These are phyloP conservation scores for Calidris pygmaea DNA, from an alignment of 2,113 vertebrate genomes.

Conservation along the genomic window DNA sequence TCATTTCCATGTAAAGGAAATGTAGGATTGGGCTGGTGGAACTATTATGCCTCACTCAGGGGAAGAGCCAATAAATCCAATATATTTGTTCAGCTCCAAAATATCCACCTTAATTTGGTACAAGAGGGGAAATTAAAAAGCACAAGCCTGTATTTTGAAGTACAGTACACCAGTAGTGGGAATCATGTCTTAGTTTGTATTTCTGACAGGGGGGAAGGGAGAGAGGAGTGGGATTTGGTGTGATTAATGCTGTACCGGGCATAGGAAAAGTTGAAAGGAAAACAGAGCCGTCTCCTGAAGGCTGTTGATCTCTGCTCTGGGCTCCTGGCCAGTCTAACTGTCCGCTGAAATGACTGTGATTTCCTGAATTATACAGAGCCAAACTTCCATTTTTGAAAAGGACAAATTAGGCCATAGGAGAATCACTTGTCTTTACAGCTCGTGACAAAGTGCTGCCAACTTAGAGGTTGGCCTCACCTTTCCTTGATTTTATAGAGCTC, in stretches of 20 bases:
- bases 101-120: slow-evolving; percentile 29
- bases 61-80: slow-evolving; percentile 21
- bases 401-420: slow-evolving; percentile 56
- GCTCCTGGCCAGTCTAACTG: slow-evolving; percentile 34
- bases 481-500: slow-evolving; percentile 59
- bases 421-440: slow-evolving; percentile 45
- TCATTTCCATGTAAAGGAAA: slow-evolving; percentile 41
- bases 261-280: background rate
- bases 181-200: background rate
- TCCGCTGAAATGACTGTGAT: slow-evolving; percentile 12
- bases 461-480: slow-evolving; percentile 62
- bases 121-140: background rate
- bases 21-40: background rate
- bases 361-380: slow-evolving; percentile 51
- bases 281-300: background rate
- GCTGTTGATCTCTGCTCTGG: slow-evolving; percentile 45
- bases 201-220: background rate
- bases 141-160: background rate
- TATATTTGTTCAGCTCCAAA: slow-evolving; percentile 1
- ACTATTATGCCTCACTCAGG: background rate
- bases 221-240: background rate
- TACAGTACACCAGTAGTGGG: background rate
- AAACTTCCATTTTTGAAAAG: slow-evolving; percentile 49
- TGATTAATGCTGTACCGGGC: background rate
- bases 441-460: slow-evolving; percentile 32